Conservation (phyloP, 2,888 invertebrate genomes). For the Hydraecia micacea region DNA sequence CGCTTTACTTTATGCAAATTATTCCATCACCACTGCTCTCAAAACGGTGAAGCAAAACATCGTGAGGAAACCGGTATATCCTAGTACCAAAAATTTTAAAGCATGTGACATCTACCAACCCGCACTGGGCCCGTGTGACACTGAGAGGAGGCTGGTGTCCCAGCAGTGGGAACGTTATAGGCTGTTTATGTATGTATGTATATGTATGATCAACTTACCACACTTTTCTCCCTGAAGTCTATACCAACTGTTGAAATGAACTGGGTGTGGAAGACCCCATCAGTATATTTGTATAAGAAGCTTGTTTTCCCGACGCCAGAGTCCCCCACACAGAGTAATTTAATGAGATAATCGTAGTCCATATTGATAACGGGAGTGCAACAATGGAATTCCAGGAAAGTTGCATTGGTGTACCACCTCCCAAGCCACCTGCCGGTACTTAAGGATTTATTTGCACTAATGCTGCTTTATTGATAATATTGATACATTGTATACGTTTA, state of each 20-base stretch:
- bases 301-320: slow-evolving; percentile 99
- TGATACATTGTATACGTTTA: slow-evolving; percentile 16
- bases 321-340: slow-evolving; percentile 98
- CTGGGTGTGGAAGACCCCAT: slow-evolving; percentile 96
- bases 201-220: slow-evolving; percentile 91
- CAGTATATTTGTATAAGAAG: slow-evolving; percentile 98
- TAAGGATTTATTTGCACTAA: neutral
- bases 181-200: too few relatives aligned
- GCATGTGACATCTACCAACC: too few relatives aligned
- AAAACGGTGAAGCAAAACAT: too few relatives aligned
- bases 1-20: too few relatives aligned
- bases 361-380: slow-evolving; percentile 77
- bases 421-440: neutral
- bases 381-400: slow-evolving; percentile 16
- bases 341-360: slow-evolving; percentile 98
- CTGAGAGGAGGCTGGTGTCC: too few relatives aligned
- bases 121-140: too few relatives aligned
- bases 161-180: too few relatives aligned
- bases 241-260: slow-evolving; percentile 99
- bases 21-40: too few relatives aligned
- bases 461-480: slow-evolving; percentile 21
- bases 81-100: too few relatives aligned
- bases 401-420: slow-evolving; percentile 46
- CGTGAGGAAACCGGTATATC: too few relatives aligned
- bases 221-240: slow-evolving; percentile 98